Evolutionary conservation across 2,797 vertebrate genomes (phyloP).

Genomic region (Cynodonichthys magdalenae): DNA sequence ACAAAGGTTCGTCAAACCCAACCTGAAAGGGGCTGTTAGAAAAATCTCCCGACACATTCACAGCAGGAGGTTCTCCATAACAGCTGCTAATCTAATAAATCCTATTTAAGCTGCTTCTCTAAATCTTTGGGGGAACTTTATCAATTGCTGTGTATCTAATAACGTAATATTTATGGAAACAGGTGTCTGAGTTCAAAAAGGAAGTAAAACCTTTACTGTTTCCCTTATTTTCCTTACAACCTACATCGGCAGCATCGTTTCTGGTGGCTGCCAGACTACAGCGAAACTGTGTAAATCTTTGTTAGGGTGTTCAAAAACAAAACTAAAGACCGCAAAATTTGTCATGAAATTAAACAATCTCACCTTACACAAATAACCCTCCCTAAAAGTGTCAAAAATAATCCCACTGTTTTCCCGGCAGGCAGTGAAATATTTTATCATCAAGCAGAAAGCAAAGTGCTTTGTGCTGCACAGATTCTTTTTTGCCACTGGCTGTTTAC

Average conservation of each 20-base stretch:
- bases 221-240: neutral
- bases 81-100: neutral
- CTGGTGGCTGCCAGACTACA: neutral
- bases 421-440: constrained; percentile 4
- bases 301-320: no score
- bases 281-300: neutral
- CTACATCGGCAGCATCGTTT: neutral
- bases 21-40: neutral
- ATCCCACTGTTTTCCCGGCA: neutral
- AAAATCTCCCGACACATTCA: neutral
- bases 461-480: constrained; percentile 8
- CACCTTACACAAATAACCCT: no score
- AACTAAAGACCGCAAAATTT: no score
- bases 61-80: neutral
- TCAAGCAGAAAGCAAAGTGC: constrained; percentile 11
- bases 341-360: neutral
- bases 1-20: neutral
- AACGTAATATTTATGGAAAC: neutral
- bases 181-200: neutral
- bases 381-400: no score
- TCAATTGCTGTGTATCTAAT: no score
- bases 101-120: neutral
- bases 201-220: neutral
- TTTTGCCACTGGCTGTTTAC: constrained; percentile 6
- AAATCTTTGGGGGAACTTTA: neutral